These are phyloP conservation scores for Eupithecia vulgata DNA, from an alignment of 2,888 invertebrate species.

Conservation along the genomic window DNA sequence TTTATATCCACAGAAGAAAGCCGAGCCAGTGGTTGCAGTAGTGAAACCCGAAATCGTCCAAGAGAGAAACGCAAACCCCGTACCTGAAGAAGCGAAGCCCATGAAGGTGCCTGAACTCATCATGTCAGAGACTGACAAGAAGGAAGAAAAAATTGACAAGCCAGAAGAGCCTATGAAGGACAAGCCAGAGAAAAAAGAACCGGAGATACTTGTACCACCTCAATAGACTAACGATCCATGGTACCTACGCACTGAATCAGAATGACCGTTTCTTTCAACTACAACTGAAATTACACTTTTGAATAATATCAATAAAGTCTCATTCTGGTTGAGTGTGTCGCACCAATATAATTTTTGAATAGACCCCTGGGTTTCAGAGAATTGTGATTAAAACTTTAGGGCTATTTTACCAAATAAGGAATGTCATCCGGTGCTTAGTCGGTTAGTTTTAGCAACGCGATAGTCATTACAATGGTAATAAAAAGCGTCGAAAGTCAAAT, in stretches of 20 bases:
- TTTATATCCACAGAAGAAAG: constrained; percentile 50
- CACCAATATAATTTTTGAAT: constrained; percentile 32
- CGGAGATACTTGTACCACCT: constrained; percentile 38
- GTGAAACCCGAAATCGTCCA: constrained; percentile 53
- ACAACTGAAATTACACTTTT: neutral
- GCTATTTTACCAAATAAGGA: constrained; percentile 79
- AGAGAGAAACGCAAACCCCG: constrained; percentile 54
- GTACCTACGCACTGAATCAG: constrained; percentile 30
- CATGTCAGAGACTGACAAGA: constrained; percentile 68
- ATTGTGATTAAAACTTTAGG: constrained; percentile 51
- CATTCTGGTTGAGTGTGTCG: constrained; percentile 40
- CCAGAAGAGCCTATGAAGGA: constrained; percentile 47
- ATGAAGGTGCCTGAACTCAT: constrained; percentile 77
- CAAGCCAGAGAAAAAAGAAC: constrained; percentile 43
- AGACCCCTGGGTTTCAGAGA: constrained; percentile 37
- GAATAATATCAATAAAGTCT: neutral
- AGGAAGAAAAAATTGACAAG: constrained; percentile 58
- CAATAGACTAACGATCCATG: constrained; percentile 33
- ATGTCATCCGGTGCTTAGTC: constrained; percentile 48
- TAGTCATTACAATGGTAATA: constrained; percentile 62
- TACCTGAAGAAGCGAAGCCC: constrained; percentile 56
- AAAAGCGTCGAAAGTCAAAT: constrained; percentile 61
- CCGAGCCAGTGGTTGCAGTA: constrained; percentile 54
- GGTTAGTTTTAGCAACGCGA: constrained; percentile 58
- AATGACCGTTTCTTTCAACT: constrained; percentile 17